Evolutionary conservation across 2,888 invertebrate genomes (phyloP), one percentile per base, ranked within the genome.

Genomic region (Mamestra brassicae): DNA sequence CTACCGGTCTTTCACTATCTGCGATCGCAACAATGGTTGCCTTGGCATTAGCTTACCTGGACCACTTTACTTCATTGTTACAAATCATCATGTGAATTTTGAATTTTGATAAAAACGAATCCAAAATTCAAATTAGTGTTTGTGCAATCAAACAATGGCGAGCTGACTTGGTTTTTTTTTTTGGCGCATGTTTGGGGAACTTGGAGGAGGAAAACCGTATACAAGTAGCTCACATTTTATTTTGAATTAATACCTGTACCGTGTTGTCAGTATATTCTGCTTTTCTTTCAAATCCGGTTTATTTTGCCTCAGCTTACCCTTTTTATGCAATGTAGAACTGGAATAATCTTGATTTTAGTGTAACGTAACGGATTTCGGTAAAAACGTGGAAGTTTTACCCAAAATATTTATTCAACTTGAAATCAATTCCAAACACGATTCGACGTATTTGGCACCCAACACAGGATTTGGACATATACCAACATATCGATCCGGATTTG

Each of bases 11-110:
- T 75, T 75, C 38, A 34, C 54, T 72, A 77, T 77, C 74, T 62
- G 34, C 61, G 55, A 67, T 82, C 71, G 70, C 64, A 77, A 84
- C 80, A 81, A 78, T 78, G n/a, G 36, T 8, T 11, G 7, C 84
- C 85, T 81, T 87, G 84, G 57, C 83, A 87, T 88, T 87, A 81
- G 52, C 68, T 58, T 62, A 74, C 63, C 55, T 74, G 61, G 63
- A 71, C 52, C 62, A 80, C 57, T 74, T 67, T 47, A 36, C 60
- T 54, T n/a, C 38, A 67, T 74, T 79, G 63, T 81, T 74, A 15
- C 15, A 17, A 63, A 58, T n/a, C 8, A n/a, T 60, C 42, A 57
- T 50, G 47, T 67, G 26, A 47, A 42, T 78, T 72, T 78, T 55
- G 0, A 47, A 75, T 69, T 78, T 69, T 38, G 13, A 2, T 15